Base-by-base conservation (phyloP, 2,888 invertebrate species). In the Toxonevra muliebris region DNA sequence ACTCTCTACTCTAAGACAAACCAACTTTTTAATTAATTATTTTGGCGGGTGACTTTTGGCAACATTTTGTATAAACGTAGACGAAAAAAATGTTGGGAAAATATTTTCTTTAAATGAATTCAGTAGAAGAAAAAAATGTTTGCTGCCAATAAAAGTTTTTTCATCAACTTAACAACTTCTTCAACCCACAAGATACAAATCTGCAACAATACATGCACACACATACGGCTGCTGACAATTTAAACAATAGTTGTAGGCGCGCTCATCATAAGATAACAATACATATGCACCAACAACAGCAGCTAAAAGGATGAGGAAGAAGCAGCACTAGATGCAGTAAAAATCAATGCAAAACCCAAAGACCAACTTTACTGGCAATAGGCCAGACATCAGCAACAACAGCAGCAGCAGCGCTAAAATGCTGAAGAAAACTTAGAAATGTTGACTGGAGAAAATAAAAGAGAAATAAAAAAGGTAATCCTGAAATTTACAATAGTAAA, bases 291-390 rank as follows among this genome's bases (percentile, higher is more conserved):
- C 7, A 30, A 30, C 30, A 30, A 30, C 30, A 30, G 7, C 30
- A 30, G 7, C 30, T 30, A 7, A 2, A 7, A 30, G 7, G 30
- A 30, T 10, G 11, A n/a, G 13, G 48, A 48, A n/a, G 8, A n/a
- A 15, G 1, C 15, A 15, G 11, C 48, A 40, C 11, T 13, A 30
- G 30, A 2, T 30, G 30, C 30, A 30, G 3, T 30, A 48, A 70
- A 70, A 65, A 72, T 66, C 68, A 66, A 65, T 72, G 69, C 17
- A 65, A 76, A 57, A 77, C 79, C 80, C 72, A 80, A 77, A 79
- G 80, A 80, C 78, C 78, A 80, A 80, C 71, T 80, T 80, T 75
- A 60, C 70, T 76, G 77, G 77, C 77, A 74, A 64, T 76, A 70
- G 73, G 77, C 77, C 77, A 63, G 59, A 15, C 20, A 17, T n/a